Conservation (phyloP, 2,113 vertebrate genomes). For the Plecturocebus donacophilus region DNA sequence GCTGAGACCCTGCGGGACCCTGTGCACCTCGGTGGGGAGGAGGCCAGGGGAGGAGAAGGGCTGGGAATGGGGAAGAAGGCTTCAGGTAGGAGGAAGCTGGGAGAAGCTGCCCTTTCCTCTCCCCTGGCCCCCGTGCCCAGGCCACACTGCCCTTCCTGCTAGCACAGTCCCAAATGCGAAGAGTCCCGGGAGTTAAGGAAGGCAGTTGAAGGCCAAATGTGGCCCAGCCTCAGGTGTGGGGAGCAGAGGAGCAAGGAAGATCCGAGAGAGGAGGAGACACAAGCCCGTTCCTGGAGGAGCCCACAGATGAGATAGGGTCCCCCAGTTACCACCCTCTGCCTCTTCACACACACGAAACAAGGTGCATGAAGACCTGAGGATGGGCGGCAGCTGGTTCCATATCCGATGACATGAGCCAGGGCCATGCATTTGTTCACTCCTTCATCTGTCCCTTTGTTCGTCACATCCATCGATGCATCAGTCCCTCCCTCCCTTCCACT, state of each 20-base stretch:
- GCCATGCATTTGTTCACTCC: accelerated
- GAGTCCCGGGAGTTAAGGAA: background rate
- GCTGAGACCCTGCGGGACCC: conserved; percentile 95
- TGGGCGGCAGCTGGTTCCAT: background rate
- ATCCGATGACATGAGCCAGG: background rate
- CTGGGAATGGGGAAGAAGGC: background rate
- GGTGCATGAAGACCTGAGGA: background rate
- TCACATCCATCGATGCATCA: background rate
- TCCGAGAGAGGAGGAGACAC: background rate
- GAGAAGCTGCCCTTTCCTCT: background rate
- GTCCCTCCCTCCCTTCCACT: background rate
- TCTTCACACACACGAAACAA: background rate
- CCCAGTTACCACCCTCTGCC: background rate
- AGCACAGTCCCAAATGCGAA: background rate
- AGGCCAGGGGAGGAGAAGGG: background rate
- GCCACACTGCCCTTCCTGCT: background rate
- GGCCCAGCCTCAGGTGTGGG: background rate
- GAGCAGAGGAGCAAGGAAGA: background rate
- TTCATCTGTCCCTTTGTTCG: background rate
- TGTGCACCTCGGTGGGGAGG: conserved; percentile 90
- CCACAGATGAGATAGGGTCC: background rate
- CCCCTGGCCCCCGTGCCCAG: background rate
- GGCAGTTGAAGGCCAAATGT: background rate
- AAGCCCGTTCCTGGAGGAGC: background rate
- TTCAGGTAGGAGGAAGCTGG: no score